Evolutionary conservation across 2,113 vertebrate species (phyloP).

Genomic region (Heliornis fulica): DNA sequence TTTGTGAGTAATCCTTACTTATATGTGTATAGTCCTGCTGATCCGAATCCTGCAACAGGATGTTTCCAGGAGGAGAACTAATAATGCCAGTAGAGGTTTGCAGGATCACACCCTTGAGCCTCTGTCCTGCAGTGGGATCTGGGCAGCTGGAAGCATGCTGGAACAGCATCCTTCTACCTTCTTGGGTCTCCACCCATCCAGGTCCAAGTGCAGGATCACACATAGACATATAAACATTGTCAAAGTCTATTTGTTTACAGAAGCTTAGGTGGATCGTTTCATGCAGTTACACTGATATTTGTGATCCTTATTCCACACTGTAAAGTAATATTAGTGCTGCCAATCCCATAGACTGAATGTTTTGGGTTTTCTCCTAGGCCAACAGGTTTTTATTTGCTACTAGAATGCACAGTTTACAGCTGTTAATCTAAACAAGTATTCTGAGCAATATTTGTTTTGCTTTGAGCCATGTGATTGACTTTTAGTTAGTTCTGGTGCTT

Average conservation of each 20-base stretch:
- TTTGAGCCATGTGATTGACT: slow-evolving; percentile 24
- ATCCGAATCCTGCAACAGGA: background rate
- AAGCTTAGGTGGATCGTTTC: slow-evolving; percentile 38
- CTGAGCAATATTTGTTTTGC: slow-evolving; percentile 44
- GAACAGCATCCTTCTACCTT: background rate
- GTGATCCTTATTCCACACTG: background rate
- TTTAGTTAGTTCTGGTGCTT: slow-evolving; percentile 28
- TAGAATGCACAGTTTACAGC: slow-evolving; percentile 40
- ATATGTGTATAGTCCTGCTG: background rate
- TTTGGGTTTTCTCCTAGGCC: background rate
- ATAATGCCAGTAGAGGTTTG: background rate
- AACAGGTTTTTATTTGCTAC: slow-evolving; percentile 23
- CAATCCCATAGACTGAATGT: slow-evolving; percentile 53
- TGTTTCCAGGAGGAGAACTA: background rate
- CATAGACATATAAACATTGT: background rate
- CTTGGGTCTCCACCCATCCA: background rate
- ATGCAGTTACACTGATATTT: slow-evolving; percentile 20
- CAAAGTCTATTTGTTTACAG: slow-evolving; percentile 74
- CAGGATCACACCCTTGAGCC: background rate
- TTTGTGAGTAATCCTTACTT: slow-evolving; percentile 8
- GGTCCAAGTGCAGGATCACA: background rate
- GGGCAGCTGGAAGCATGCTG: background rate
- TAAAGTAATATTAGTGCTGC: slow-evolving; percentile 65
- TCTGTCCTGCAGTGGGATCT: background rate
- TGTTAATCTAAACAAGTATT: slow-evolving; percentile 24